Evolutionary conservation across 1,140 invertebrate species (phyloP), one percentile per base, ranked within the genome.

Genomic region (Monochamus saltuarius): DNA sequence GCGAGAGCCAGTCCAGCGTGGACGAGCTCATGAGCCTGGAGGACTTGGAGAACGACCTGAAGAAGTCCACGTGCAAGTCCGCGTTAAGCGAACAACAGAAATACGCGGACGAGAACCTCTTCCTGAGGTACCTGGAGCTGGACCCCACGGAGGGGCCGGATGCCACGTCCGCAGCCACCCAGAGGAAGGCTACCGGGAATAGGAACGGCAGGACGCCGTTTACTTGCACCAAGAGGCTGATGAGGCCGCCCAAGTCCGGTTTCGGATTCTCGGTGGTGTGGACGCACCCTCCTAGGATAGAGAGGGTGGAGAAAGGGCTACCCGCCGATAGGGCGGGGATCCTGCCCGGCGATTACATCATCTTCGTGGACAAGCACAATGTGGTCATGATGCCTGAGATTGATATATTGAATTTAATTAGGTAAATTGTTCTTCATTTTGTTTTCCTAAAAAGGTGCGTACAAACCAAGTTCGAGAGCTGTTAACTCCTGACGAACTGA

Each of bases 231-330:
- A 87, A 87, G 70, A 83, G 83, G 74, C 66, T 89, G 46, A 78
- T 81, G 7, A 75, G 84, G 34, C 81, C 81, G 7, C 74, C 81
- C 1, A 81, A 84, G 47, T 81, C 82, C 19, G 83, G 89, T 6
- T 92, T 89, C 72, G 90, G 90, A 1, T 95, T 96, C 78, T 92
- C 91, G 4, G 87, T 96, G n/a, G 88, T 93, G 1, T 95, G 92
- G 89, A 92, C 90, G 2, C 87, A 92, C 70, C 94, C 94, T 13
- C 92, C 87, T n/a, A 83, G 90, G 9, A 88, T 96, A 16, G 92
- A 95, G 71, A 79, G 92, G 55, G 90, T 95, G 1, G 92, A 94
- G 66, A 82, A 86, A 0, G 87, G 88, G 7, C 81, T 89, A n/a
- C 86, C 90, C 0, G 91, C 91, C 4, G 91, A 92, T 50, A 80